A percentile compares a stretch with the other conserved stretches of the same genome.
Evolutionary conservation across 2,888 invertebrate species (phyloP).

Genomic region (Ormyrus rosae): DNA sequence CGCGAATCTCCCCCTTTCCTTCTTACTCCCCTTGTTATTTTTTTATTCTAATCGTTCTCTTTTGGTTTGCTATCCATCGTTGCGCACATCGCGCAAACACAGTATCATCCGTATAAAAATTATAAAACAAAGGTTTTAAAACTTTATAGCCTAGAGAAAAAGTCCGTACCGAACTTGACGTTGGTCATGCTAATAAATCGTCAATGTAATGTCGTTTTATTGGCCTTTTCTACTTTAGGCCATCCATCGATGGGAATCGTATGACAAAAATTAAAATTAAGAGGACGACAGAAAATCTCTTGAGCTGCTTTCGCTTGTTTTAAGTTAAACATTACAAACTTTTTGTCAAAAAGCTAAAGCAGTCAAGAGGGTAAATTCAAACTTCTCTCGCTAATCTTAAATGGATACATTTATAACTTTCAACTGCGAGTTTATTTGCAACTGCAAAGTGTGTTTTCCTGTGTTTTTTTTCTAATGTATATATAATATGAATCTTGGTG

Average conservation of each 20-base stretch:
- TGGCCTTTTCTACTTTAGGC: conserved; percentile 68
- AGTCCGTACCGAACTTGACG: conserved; percentile 61
- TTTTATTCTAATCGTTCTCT: conserved; percentile 47
- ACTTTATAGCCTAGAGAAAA: conserved; percentile 68
- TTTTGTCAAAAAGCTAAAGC: conserved; percentile 50
- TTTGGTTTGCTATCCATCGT: conserved; percentile 38
- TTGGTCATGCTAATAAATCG: conserved; percentile 55
- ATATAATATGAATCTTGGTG: conserved; percentile 42
- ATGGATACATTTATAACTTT: conserved; percentile 52
- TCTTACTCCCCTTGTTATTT: conserved; percentile 36
- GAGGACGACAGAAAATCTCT: conserved; percentile 51
- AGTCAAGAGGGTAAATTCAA: conserved; percentile 52
- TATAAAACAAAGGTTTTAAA: conserved; percentile 67
- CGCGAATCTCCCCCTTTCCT: conserved; percentile 42
- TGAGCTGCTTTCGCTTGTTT: conserved; percentile 46
- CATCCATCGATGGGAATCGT: conserved; percentile 61
- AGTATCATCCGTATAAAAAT: conserved; percentile 65
- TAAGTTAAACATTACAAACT: conserved; percentile 47
- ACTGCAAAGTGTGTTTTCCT: conserved; percentile 48
- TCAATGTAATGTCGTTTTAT: conserved; percentile 56
- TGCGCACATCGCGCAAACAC: conserved; percentile 38
- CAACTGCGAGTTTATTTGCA: conserved; percentile 51
- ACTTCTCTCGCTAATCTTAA: conserved; percentile 54
- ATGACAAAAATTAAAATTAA: conserved; percentile 55
- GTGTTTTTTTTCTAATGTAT: conserved; percentile 42